phyloP scores from a whole-genome alignment of 2,113 vertebrate genomes.

The Ammodramus savannarum region DNA sequence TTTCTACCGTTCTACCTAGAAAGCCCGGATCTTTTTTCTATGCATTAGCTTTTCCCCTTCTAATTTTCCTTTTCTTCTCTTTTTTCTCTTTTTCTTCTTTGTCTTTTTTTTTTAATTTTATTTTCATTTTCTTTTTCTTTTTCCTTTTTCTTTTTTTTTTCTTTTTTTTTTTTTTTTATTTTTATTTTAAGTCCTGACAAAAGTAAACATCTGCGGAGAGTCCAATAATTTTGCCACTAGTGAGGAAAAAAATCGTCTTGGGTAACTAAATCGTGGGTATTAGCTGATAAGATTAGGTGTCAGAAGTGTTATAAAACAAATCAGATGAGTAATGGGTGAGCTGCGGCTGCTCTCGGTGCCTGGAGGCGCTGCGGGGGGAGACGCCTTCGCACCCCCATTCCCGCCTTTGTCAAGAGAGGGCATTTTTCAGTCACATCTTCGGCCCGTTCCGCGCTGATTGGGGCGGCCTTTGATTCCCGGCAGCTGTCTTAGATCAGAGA shows the following conservation, averaged over 20 bases:
- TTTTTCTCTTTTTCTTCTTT: rapidly evolving
- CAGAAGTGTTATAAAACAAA: constrained; percentile 61
- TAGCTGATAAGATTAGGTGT: constrained; percentile 57
- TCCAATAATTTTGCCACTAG: background rate
- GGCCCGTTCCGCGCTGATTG: background rate
- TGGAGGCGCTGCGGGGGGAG: background rate
- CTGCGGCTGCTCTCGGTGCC: background rate
- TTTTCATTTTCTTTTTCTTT: no score
- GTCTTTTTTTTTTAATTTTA: no score
- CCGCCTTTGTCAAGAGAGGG: background rate
- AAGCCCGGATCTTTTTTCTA: background rate
- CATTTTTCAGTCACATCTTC: constrained; percentile 28
- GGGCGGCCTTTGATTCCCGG: constrained; percentile 36
- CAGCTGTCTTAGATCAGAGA: constrained; percentile 66
- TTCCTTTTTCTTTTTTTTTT: background rate
- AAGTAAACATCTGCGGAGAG: background rate
- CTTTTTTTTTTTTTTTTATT: no score
- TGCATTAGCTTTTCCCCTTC: rapidly evolving
- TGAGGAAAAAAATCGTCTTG: background rate
- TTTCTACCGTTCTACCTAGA: background rate
- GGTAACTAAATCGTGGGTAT: constrained; percentile 20
- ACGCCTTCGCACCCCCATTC: background rate
- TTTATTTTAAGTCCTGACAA: background rate
- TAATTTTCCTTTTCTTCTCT: rapidly evolving
- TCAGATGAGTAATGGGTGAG: constrained; percentile 39